Percentiles rank a stretch among this genome's conserved stretches.
These are phyloP conservation scores for Pangasius mekongensis DNA, from an alignment of 2,797 vertebrate genomes.

Conservation along the genomic window DNA sequence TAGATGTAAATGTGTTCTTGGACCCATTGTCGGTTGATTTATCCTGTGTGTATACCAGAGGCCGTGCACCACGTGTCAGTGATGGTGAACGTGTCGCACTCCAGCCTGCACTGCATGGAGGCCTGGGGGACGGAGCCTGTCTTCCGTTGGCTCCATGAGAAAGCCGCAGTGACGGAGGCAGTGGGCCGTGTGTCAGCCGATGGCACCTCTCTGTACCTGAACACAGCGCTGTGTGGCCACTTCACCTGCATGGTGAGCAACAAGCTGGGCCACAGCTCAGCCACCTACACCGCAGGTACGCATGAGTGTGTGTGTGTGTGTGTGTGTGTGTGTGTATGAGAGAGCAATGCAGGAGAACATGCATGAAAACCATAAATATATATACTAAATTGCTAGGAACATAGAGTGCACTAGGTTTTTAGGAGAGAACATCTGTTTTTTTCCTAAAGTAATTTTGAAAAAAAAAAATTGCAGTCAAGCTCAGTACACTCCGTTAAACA, in stretches of 20 bases:
- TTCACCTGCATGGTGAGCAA: constrained; percentile 80
- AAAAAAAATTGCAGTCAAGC: too few species aligned
- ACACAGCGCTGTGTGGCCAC: constrained; percentile 70
- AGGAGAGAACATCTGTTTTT: background rate
- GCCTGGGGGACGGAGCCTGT: constrained; percentile 76
- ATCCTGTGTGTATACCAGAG: constrained; percentile 63
- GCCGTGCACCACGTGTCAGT: constrained; percentile 76
- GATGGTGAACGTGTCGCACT: constrained; percentile 76
- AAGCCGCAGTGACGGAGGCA: constrained; percentile 53
- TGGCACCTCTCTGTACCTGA: constrained; percentile 65
- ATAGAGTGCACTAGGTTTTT: background rate
- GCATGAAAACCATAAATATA: background rate
- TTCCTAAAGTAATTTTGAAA: too few species aligned
- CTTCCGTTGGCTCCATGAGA: constrained; percentile 78
- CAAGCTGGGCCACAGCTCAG: constrained; percentile 72
- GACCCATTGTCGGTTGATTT: background rate
- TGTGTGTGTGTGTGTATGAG: background rate
- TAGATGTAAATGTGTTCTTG: background rate
- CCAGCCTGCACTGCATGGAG: constrained; percentile 73
- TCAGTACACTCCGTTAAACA: too few species aligned
- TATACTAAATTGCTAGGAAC: background rate
- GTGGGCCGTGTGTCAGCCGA: constrained; percentile 70
- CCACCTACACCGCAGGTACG: constrained; percentile 73
- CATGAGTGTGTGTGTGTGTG: background rate
- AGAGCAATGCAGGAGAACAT: background rate